Evolutionary conservation across 2,797 vertebrate genomes (phyloP), one percentile per base, ranked within the genome.

Genomic region (Glyptemys insculpta): DNA sequence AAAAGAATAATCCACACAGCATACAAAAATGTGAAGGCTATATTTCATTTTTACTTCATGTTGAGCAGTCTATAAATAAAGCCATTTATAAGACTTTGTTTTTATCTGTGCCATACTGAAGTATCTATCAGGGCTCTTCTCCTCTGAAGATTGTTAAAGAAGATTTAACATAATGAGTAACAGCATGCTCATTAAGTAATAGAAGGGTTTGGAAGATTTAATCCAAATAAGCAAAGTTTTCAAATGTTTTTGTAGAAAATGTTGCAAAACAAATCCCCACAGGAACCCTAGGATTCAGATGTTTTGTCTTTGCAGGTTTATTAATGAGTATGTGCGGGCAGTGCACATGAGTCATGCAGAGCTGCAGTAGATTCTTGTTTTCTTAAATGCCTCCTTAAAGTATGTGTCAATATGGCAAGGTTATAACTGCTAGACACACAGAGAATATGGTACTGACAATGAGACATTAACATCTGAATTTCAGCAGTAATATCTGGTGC

Each of bases 321-420:
- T 97, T 98, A 96, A 97, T 89, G 89, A 97, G 52, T 29, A 34
- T 95, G 59, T 93, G 96, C 25, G 10, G 79, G 92, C 94, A 86
- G 79, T 96, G 91, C 53, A 79, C 62, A 94, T 95, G 93, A 97
- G 89, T 98, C 97, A 96, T 92, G 87, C 49, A 84, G 87, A 93
- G 82, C 89, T 96, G 82, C 84, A 81, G 85, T 89, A 94, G 88
- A 96, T 95, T 97, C 90, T 85, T 95, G 31, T 90, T 95, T 96
- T 94, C 94, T 97, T 97, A 98, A 96, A 96, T 86, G 80, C 96
- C 89, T 97, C 91, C 12, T 97, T 98, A 95, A 62, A 83, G 23
- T 83, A 83, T 91, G 86, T 94, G 83, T 97, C 92, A 97, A 84
- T 90, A 96, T 49, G 88, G 92, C 92, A 92, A 90, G 68, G 76